phyloP scores from a whole-genome alignment of 2,888 invertebrate species.

The Tanaodytes sp. region DNA sequence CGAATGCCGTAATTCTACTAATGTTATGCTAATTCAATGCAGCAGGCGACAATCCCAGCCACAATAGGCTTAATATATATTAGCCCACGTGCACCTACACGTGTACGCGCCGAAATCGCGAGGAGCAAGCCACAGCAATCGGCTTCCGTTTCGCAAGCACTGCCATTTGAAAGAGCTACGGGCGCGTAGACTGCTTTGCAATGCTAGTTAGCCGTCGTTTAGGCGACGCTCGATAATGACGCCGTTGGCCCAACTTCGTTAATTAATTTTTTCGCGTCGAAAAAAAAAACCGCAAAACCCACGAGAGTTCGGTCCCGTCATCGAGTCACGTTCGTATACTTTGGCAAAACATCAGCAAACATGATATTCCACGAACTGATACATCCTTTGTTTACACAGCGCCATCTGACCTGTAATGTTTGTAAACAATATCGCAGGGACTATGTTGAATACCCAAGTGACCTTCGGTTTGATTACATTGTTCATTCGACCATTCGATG shows the following conservation, averaged over 20 bases:
- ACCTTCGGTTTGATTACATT: too few species aligned
- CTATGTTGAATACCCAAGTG: too few species aligned
- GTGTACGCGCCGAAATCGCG: constrained; percentile 25
- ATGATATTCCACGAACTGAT: too few species aligned
- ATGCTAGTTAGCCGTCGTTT: constrained; percentile 45
- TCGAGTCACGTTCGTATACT: too few species aligned
- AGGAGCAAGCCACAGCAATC: constrained; percentile 17
- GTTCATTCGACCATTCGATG: too few species aligned
- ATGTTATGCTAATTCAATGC: constrained; percentile 69
- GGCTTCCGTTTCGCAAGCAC: constrained; percentile 26
- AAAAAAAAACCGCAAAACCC: too few species aligned
- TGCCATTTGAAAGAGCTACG: constrained; percentile 28
- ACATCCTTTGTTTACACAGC: too few species aligned
- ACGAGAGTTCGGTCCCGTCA: too few species aligned
- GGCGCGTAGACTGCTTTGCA: constrained; percentile 33
- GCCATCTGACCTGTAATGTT: too few species aligned
- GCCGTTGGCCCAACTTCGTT: constrained; percentile 28
- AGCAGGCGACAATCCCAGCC: constrained; percentile 61
- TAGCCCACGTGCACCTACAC: constrained; percentile 42
- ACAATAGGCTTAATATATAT: constrained; percentile 61
- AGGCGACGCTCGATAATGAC: constrained; percentile 27
- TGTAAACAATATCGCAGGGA: too few species aligned
- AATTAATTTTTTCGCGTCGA: too few species aligned
- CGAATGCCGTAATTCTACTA: constrained; percentile 67
- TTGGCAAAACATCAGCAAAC: too few species aligned